Conservation (phyloP, 2,113 vertebrate genomes). For the Calyptomena viridis region DNA sequence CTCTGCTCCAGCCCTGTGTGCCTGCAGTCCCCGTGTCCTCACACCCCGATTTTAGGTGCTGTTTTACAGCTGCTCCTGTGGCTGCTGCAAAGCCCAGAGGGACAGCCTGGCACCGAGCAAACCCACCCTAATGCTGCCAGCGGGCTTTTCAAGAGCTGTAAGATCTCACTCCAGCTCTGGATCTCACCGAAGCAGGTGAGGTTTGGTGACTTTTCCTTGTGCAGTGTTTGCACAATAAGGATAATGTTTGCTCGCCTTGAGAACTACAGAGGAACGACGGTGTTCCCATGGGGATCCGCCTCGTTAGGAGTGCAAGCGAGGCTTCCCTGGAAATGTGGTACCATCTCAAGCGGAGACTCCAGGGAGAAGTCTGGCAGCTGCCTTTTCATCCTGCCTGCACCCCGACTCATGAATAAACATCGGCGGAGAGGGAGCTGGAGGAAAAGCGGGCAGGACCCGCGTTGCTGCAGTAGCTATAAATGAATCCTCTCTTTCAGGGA, state of each 20-base stretch:
- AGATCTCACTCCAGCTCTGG: not conserved
- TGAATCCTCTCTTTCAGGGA: not conserved
- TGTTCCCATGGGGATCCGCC: not conserved
- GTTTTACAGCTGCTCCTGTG: not conserved
- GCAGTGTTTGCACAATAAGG: not conserved
- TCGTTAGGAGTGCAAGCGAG: not conserved
- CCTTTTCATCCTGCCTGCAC: conserved; percentile 3
- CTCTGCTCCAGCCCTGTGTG: not conserved
- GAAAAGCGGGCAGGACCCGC: not conserved
- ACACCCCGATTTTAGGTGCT: not conserved
- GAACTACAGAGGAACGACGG: not conserved
- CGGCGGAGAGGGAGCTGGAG: not conserved
- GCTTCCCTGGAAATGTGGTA: not conserved
- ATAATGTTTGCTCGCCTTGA: not conserved
- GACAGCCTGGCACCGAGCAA: not conserved
- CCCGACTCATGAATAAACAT: not conserved
- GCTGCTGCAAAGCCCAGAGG: not conserved
- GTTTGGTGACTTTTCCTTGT: not conserved
- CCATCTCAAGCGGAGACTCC: not conserved
- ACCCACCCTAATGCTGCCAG: not conserved
- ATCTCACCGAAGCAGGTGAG: not conserved
- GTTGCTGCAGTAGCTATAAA: not conserved
- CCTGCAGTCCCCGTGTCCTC: fast-evolving
- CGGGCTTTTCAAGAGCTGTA: not conserved
- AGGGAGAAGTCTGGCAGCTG: not conserved